Conservation (phyloP, 1,140 invertebrate genomes). For the Drosophila pallidifrons region DNA sequence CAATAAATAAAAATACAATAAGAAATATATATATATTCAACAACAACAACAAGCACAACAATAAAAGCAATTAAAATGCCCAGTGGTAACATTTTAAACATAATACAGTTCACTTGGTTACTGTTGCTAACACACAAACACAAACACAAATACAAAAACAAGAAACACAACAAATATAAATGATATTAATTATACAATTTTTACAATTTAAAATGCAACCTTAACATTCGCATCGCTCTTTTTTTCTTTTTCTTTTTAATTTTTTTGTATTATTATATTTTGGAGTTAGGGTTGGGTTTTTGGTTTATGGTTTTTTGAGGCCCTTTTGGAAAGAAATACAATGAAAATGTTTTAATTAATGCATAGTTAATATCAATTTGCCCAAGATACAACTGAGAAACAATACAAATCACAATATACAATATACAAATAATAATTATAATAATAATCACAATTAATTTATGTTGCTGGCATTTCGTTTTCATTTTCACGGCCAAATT, state of each 20-base stretch:
- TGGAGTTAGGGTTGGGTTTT: not conserved
- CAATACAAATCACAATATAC: constrained; percentile 46
- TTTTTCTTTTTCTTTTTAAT: too few species aligned
- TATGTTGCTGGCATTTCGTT: constrained; percentile 77
- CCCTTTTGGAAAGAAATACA: constrained; percentile 31
- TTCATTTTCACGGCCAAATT: constrained; percentile 81
- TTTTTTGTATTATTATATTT: not conserved
- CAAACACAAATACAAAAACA: too few species aligned
- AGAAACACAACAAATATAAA: not conserved
- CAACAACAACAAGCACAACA: not conserved
- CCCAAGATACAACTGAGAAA: constrained; percentile 35
- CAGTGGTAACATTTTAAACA: constrained; percentile 28
- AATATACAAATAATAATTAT: constrained; percentile 64
- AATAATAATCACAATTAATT: constrained; percentile 76
- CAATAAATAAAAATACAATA: constrained; percentile 34
- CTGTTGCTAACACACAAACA: not conserved
- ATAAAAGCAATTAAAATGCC: constrained; percentile 33
- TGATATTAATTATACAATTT: constrained; percentile 29
- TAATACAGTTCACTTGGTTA: constrained; percentile 24
- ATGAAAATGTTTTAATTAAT: constrained; percentile 57
- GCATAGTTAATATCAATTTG: constrained; percentile 58
- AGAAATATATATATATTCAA: constrained; percentile 2
- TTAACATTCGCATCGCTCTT: constrained; percentile 25
- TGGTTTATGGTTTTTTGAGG: constrained; percentile 4
- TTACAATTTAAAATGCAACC: constrained; percentile 17